These are phyloP conservation scores for Glyphotaelius pellucidus DNA, from an alignment of 2,888 invertebrate species.

Conservation along the genomic window DNA sequence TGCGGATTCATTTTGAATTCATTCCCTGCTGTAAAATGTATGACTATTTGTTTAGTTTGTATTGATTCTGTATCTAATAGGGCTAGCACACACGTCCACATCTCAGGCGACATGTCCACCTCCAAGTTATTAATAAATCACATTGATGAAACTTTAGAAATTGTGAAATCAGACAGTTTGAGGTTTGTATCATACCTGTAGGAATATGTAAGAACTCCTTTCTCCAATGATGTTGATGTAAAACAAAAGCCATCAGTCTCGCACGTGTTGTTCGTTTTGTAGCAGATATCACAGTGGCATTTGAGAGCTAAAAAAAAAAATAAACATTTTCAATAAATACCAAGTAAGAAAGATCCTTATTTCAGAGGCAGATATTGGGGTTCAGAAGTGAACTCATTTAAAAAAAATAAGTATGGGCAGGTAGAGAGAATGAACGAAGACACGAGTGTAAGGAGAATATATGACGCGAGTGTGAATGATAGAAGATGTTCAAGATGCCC, in stretches of 20 bases:
- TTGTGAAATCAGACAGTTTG: background rate
- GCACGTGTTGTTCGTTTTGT: constrained; percentile 87
- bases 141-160: background rate
- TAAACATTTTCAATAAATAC: background rate
- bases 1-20: too few species aligned
- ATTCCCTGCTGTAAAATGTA: too few species aligned
- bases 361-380: background rate
- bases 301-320: constrained; percentile 79
- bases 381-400: background rate
- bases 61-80: too few species aligned
- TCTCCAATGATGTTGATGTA: constrained; percentile 84
- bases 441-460: too few species aligned
- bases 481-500: too few species aligned
- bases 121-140: background rate
- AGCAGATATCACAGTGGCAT: constrained; percentile 90
- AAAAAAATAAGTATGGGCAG: too few species aligned
- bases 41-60: too few species aligned
- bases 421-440: too few species aligned
- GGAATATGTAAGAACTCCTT: constrained; percentile 80
- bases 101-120: too few species aligned
- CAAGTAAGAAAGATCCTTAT: background rate
- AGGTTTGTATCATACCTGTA: constrained; percentile 81
- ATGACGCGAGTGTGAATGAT: too few species aligned
- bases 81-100: too few species aligned
- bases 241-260: constrained; percentile 94